Conservation (phyloP, 2,113 vertebrate species). For the Hepsetus odoe region DNA sequence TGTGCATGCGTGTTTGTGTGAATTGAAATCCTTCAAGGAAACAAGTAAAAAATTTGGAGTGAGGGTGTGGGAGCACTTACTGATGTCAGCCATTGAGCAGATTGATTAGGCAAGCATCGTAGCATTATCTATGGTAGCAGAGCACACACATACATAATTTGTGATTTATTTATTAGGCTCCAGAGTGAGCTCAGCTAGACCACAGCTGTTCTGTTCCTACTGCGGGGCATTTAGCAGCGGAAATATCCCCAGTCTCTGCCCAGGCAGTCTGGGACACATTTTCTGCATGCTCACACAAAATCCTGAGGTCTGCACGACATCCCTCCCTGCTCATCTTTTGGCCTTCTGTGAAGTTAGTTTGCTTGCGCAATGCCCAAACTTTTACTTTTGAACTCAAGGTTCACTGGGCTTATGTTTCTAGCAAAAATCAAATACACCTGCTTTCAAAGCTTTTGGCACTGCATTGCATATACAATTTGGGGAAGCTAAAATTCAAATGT, state of each 20-base stretch:
- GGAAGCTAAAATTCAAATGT: no score
- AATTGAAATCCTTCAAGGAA: background rate
- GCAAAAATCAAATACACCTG: no score
- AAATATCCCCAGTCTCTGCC: conserved; percentile 6
- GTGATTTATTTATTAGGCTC: background rate
- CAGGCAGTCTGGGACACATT: conserved; percentile 4
- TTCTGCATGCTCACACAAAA: background rate
- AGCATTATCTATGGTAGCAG: background rate
- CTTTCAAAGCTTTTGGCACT: no score
- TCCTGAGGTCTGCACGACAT: background rate
- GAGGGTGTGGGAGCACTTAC: background rate
- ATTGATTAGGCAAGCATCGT: background rate
- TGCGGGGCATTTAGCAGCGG: background rate
- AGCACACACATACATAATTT: background rate
- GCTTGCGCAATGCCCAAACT: no score
- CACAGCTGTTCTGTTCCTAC: conserved; percentile 24
- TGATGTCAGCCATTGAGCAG: no score
- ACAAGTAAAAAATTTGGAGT: background rate
- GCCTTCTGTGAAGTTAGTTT: background rate
- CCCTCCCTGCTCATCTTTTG: background rate
- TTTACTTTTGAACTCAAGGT: no score
- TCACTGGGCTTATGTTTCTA: no score
- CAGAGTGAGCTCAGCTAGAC: background rate
- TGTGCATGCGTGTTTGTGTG: no score
- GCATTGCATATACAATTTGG: no score